Evolutionary conservation across 2,113 vertebrate genomes (phyloP).

Genomic region (Holacanthus passer): DNA sequence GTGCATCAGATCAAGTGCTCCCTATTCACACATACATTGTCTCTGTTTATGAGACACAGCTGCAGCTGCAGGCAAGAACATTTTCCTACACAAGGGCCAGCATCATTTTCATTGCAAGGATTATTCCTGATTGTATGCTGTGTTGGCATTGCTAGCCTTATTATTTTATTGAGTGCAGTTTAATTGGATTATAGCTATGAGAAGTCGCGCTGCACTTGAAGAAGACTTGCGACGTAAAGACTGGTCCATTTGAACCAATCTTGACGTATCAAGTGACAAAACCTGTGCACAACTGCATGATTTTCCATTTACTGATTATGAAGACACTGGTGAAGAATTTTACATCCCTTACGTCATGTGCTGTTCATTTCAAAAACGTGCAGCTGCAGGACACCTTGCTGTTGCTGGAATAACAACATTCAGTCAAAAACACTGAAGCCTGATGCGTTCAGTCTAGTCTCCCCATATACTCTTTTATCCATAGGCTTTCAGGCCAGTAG

Average conservation of each 20-base stretch:
- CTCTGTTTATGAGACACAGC: constrained; percentile 33
- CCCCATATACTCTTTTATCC: background rate
- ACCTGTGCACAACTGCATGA: background rate
- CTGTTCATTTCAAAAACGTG: background rate
- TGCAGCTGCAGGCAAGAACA: constrained; percentile 23
- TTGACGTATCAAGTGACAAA: background rate
- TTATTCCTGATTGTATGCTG: constrained; percentile 11
- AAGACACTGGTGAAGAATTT: background rate
- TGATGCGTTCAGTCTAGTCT: background rate
- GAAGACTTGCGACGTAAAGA: background rate
- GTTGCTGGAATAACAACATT: background rate
- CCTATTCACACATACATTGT: constrained; percentile 3
- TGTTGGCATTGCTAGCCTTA: constrained; percentile 2
- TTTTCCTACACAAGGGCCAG: constrained; percentile 30
- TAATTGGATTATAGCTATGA: constrained; percentile 10
- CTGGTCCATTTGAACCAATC: background rate
- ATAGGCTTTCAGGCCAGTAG: background rate
- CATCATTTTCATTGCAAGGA: constrained; percentile 9
- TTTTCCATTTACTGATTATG: background rate
- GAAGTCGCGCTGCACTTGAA: background rate
- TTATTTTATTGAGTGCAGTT: constrained; percentile 10
- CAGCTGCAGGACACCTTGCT: background rate
- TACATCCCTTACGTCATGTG: background rate
- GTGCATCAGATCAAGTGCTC: constrained; percentile 28
- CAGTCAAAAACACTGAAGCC: background rate